phyloP scores from a whole-genome alignment of 2,113 vertebrate genomes.

The Anguilla japonica region DNA sequence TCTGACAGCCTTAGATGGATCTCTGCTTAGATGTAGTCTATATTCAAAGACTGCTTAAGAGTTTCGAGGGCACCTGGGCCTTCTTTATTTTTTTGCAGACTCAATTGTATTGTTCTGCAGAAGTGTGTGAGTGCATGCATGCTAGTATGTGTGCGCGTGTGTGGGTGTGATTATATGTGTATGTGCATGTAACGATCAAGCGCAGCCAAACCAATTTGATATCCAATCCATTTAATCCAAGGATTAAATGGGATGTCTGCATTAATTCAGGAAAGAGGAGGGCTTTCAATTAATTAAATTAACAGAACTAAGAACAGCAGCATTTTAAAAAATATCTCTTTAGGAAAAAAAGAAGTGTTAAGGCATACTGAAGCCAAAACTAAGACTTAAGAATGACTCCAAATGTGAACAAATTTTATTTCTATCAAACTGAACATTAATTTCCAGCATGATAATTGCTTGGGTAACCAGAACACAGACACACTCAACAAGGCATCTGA shows the following conservation, averaged over 20 bases:
- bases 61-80: not conserved
- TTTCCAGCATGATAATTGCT: not conserved
- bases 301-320: slow-evolving; percentile 7
- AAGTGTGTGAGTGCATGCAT: not conserved
- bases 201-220: not conserved
- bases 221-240: not conserved
- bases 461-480: not conserved
- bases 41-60: slow-evolving; percentile 10
- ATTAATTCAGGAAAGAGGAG: not conserved
- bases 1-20: slow-evolving; percentile 20
- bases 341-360: not conserved
- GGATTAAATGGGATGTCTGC: slow-evolving; percentile 12
- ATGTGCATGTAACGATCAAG: not conserved
- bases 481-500: not conserved
- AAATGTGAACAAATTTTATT: slow-evolving; percentile 16
- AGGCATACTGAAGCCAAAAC: not conserved
- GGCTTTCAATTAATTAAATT: slow-evolving; percentile 25
- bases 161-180: not conserved
- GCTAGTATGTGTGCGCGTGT: not conserved
- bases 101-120: not conserved
- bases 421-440: not conserved
- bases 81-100: not conserved
- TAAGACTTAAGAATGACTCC: slow-evolving; percentile 4
- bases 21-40: not conserved
- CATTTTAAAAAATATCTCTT: not conserved